A percentile compares a stretch with the other conserved stretches of the same genome.
phyloP scores from a whole-genome alignment of 2,113 vertebrate species.

The Papio anubis region DNA sequence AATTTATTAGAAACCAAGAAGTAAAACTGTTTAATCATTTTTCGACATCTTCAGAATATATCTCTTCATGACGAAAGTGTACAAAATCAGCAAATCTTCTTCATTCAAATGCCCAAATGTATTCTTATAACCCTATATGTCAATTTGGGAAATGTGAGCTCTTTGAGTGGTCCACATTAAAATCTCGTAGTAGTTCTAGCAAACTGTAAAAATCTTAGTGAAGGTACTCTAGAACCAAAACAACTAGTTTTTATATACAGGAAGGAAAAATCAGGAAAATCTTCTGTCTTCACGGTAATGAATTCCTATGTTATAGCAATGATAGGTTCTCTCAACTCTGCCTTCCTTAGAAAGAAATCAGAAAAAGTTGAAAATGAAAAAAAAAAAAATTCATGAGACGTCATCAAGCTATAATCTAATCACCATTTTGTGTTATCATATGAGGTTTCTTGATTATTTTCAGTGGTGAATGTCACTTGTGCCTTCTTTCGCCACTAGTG shows the following conservation, averaged over 20 bases:
- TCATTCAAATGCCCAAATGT: neutral
- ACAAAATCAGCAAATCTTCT: neutral
- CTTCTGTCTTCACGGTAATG: neutral
- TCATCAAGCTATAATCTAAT: neutral
- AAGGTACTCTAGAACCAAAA: neutral
- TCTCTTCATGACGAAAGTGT: neutral
- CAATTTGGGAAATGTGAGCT: slow-evolving; percentile 2
- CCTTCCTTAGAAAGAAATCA: slow-evolving; percentile 8
- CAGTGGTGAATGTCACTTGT: neutral
- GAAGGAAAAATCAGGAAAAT: neutral
- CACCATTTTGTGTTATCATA: neutral
- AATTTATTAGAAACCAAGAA: slow-evolving; percentile 20
- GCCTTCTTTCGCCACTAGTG: slow-evolving; percentile 80
- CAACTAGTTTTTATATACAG: neutral
- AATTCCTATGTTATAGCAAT: neutral
- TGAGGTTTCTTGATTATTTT: neutral
- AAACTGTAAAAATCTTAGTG: slow-evolving; percentile 8
- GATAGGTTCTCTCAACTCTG: neutral
- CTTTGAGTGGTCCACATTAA: slow-evolving; percentile 41
- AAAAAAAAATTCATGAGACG: neutral
- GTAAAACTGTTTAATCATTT: neutral
- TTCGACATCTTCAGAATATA: slow-evolving; percentile 8
- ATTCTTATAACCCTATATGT: neutral
- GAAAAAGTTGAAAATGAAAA: neutral
- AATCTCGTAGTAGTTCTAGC: slow-evolving; percentile 6